Conservation (phyloP, 2,888 invertebrate genomes). For the Merodon equestris region DNA sequence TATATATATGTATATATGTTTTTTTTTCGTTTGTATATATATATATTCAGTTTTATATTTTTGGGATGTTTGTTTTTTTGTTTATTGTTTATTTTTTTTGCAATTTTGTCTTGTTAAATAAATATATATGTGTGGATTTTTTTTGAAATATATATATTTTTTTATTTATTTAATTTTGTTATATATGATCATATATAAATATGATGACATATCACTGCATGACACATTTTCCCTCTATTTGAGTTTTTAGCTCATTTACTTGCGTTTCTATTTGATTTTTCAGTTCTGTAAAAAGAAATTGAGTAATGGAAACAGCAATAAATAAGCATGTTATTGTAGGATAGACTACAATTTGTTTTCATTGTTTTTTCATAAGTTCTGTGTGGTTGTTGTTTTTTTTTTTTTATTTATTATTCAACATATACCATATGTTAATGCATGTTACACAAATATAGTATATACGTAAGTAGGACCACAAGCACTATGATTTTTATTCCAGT, state of each 20-base stretch:
- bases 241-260: conserved; percentile 97
- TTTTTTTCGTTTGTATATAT: conserved; percentile 57
- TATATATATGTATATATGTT: conserved; percentile 48
- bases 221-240: conserved; percentile 97
- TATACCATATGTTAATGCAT: too few species aligned
- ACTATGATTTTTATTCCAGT: conserved; percentile 45
- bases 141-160: conserved; percentile 60
- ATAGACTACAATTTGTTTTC: conserved; percentile 76
- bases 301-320: conserved; percentile 79
- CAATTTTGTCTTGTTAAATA: conserved; percentile 50
- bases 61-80: conserved; percentile 12
- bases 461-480: conserved; percentile 51
- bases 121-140: conserved; percentile 66
- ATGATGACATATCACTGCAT: conserved; percentile 89
- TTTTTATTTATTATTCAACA: conserved; percentile 62
- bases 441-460: conserved; percentile 43
- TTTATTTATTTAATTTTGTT: conserved; percentile 66
- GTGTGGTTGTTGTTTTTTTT: conserved; percentile 36
- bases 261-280: conserved; percentile 98
- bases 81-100: too few species aligned
- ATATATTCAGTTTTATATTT: conserved; percentile 38
- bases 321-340: conserved; percentile 79
- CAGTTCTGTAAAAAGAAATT: conserved; percentile 88
- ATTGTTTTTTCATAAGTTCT: conserved; percentile 70
- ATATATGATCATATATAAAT: conserved; percentile 70